Conservation (phyloP, 2,888 invertebrate genomes). For the Drosophila crucigera region DNA sequence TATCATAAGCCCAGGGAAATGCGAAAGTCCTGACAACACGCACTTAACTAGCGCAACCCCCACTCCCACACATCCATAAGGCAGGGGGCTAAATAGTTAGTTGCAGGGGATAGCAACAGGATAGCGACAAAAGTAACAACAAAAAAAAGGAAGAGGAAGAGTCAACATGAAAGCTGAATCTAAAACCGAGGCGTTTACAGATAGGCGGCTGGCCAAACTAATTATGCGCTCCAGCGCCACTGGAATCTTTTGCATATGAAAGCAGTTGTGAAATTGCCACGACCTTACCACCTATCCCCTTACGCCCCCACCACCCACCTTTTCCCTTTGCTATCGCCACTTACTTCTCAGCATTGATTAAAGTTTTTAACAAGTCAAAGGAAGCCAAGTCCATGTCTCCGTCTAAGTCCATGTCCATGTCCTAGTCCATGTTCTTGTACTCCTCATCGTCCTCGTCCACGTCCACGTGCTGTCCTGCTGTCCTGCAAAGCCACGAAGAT, state of each 20-base stretch:
- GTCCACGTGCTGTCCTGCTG: background rate
- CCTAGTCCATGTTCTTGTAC: background rate
- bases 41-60: constrained; percentile 7
- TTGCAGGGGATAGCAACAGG: constrained; percentile 9
- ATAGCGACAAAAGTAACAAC: background rate
- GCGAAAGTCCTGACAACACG: constrained; percentile 13
- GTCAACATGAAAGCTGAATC: constrained; percentile 18
- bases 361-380: constrained; percentile 71
- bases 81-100: constrained; percentile 24
- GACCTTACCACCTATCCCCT: constrained; percentile 13
- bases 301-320: background rate
- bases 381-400: constrained; percentile 19
- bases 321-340: background rate
- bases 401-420: constrained; percentile 6
- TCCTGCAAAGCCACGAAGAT: constrained; percentile 29
- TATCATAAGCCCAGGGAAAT: constrained; percentile 55
- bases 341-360: constrained; percentile 65
- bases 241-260: constrained; percentile 76
- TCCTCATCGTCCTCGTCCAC: background rate
- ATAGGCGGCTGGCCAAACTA: constrained; percentile 59
- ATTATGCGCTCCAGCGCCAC: constrained; percentile 69
- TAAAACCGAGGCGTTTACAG: constrained; percentile 25
- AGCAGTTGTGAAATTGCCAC: constrained; percentile 71
- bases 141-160: background rate
- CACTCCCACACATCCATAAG: constrained; percentile 6